A percentile compares a stretch with the other conserved stretches of the same genome.
Conservation (phyloP, 2,888 invertebrate genomes). For the Homarus gammarus region DNA sequence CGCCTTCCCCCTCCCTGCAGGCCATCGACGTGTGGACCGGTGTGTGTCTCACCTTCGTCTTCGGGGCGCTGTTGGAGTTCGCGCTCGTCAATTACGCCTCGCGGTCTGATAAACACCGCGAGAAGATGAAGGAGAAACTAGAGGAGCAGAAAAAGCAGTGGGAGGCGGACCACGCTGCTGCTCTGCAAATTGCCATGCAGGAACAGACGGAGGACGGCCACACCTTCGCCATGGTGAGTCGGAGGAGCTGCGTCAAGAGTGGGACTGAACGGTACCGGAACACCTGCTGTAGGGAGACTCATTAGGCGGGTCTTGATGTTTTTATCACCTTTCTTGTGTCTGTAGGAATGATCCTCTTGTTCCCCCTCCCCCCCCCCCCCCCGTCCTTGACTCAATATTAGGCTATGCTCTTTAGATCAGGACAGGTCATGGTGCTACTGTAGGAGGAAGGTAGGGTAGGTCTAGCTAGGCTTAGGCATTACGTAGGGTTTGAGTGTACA, state of each 20-base stretch:
- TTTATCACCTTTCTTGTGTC: too few species aligned
- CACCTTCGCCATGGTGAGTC: conserved; percentile 70
- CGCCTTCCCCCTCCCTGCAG: conserved; percentile 21
- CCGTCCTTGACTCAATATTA: not conserved
- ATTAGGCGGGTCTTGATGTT: not conserved
- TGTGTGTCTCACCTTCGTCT: conserved; percentile 97
- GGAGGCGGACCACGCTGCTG: conserved; percentile 78
- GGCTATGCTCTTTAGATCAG: too few species aligned
- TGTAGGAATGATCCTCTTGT: too few species aligned
- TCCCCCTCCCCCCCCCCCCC: too few species aligned
- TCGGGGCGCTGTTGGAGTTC: conserved; percentile 97
- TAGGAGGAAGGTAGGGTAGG: not conserved
- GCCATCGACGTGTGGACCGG: conserved; percentile 76
- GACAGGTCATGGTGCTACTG: too few species aligned
- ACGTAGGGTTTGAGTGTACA: not conserved
- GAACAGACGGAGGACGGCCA: conserved; percentile 66
- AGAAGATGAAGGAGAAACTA: conserved; percentile 76
- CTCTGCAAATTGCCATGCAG: conserved; percentile 61
- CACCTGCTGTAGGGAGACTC: not conserved
- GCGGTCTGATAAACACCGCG: conserved; percentile 91
- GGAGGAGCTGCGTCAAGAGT: not conserved
- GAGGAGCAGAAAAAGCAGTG: conserved; percentile 78
- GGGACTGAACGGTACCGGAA: not conserved
- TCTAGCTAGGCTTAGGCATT: not conserved
- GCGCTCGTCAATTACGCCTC: conserved; percentile 98